A percentile compares a stretch with the other conserved stretches of the same genome.
Conservation (phyloP, 2,797 vertebrate genomes). For the Yasuhikotakia modesta region DNA sequence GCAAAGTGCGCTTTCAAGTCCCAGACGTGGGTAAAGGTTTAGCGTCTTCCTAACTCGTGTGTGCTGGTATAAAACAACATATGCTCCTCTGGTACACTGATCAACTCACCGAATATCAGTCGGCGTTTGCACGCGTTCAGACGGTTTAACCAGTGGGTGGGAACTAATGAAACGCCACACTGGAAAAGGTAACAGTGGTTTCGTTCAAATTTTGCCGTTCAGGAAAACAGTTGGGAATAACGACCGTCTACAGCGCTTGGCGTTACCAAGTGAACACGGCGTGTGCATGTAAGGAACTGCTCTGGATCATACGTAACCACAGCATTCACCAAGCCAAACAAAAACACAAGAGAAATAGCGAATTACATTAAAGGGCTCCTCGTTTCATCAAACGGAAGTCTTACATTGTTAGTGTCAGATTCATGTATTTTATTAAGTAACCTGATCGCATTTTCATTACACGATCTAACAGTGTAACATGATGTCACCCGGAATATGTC, state of each 20-base stretch:
- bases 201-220: neutral
- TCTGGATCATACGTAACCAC: constrained; percentile 22
- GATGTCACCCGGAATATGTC: constrained; percentile 34
- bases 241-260: constrained; percentile 10
- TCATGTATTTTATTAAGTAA: constrained; percentile 10
- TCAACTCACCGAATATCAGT: constrained; percentile 1
- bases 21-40: constrained; percentile 9
- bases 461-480: neutral
- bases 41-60: neutral
- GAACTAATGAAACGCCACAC: neutral
- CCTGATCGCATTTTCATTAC: constrained; percentile 2
- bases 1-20: neutral
- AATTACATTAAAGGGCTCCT: neutral
- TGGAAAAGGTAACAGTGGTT: neutral
- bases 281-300: constrained; percentile 20
- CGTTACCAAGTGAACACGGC: constrained; percentile 57
- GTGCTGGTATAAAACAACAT: neutral
- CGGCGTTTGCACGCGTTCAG: neutral
- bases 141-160: neutral
- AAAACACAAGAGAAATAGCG: neutral
- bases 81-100: neutral
- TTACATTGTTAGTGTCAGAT: neutral
- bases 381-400: neutral
- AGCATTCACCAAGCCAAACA: neutral
- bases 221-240: neutral